Conservation (phyloP, 2,113 vertebrate species). For the Lophochroa leadbeateri region DNA sequence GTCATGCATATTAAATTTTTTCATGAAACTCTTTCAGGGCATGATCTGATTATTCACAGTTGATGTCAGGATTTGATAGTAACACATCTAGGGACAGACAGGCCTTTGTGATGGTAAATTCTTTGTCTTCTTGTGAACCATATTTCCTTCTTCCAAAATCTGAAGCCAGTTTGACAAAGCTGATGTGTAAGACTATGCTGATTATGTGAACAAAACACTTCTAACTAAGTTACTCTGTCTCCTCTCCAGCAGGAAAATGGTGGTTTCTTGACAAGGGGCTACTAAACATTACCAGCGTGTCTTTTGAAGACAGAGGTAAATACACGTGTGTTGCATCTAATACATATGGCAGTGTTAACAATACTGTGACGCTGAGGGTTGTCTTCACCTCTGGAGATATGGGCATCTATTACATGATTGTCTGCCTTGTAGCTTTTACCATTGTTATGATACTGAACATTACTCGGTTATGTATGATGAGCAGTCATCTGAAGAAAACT, state of each 20-base stretch:
- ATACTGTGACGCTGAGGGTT: slow-evolving; percentile 92
- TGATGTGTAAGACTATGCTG: background rate
- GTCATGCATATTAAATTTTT: background rate
- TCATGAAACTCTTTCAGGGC: background rate
- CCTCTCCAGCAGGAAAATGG: slow-evolving; percentile 82
- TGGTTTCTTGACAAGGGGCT: slow-evolving; percentile 83
- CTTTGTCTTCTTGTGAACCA: background rate
- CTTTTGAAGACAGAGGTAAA: slow-evolving; percentile 92
- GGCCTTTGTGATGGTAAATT: background rate
- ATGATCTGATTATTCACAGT: background rate
- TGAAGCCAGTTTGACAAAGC: background rate
- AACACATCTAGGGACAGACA: background rate
- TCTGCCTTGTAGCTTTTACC: slow-evolving; percentile 96
- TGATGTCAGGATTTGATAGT: background rate
- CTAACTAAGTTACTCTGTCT: slow-evolving; percentile 38
- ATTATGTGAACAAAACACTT: background rate
- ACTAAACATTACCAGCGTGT: slow-evolving; percentile 92
- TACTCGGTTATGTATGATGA: slow-evolving; percentile 99
- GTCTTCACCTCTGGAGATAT: slow-evolving; percentile 93
- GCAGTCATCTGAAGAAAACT: slow-evolving; percentile 98
- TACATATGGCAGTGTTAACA: slow-evolving; percentile 82
- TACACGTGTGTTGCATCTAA: slow-evolving; percentile 94
- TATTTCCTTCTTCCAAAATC: background rate
- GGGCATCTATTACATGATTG: slow-evolving; percentile 98
- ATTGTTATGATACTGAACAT: slow-evolving; percentile 95